These are phyloP conservation scores for Sparus aurata DNA, from an alignment of 2,797 vertebrate genomes.

Conservation along the genomic window DNA sequence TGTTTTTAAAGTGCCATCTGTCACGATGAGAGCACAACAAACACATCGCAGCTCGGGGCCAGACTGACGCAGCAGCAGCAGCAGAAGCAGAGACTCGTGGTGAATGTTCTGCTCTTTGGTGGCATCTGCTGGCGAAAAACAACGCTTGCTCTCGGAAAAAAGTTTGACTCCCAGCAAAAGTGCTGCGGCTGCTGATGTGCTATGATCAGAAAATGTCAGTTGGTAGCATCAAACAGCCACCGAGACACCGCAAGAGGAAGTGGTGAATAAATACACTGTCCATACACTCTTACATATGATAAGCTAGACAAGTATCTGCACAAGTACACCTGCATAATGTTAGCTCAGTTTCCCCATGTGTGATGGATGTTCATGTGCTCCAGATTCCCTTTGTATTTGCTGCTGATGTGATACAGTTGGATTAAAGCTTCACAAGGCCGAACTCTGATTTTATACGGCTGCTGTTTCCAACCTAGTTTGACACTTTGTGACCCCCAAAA, in stretches of 20 bases:
- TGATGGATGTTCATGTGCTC: neutral
- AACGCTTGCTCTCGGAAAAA: neutral
- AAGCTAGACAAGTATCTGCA: neutral
- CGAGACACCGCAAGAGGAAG: neutral
- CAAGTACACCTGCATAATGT: neutral
- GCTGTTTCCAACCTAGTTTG: no score
- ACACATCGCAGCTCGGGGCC: constrained; percentile 42
- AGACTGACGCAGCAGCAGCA: constrained; percentile 46
- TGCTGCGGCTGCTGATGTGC: neutral
- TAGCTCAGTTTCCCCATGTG: neutral
- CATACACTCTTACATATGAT: neutral
- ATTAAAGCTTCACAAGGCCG: neutral
- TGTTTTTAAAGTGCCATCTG: constrained; percentile 73
- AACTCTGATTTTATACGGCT: neutral
- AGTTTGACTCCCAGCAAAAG: neutral
- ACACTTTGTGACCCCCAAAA: no score
- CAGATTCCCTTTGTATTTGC: neutral
- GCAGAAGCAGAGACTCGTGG: neutral
- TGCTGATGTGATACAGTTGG: neutral
- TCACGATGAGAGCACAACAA: constrained; percentile 58
- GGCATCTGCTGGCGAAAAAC: constrained; percentile 71
- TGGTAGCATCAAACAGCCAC: neutral
- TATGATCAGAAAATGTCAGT: neutral
- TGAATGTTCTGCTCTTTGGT: constrained; percentile 50
- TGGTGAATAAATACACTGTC: neutral